Conservation (phyloP, 2,888 invertebrate genomes). For the Amiota minor region DNA sequence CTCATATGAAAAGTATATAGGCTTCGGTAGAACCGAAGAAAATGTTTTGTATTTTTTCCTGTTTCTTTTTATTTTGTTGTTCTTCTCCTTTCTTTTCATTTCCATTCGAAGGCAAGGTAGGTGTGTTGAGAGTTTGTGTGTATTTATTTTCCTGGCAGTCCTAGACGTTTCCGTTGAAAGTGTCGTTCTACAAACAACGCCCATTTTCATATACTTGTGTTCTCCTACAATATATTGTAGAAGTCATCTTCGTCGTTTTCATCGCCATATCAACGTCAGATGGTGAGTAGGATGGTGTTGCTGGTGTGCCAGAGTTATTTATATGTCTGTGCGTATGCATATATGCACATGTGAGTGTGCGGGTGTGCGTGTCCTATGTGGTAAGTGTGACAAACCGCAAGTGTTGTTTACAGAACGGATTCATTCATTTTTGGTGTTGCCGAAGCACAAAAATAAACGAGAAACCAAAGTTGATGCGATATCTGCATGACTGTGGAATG, state of each 20-base stretch:
- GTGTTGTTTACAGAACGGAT: constrained; percentile 39
- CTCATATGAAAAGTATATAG: no score
- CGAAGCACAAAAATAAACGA: constrained; percentile 22
- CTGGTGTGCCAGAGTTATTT: no score
- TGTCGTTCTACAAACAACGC: background rate
- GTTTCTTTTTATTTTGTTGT: background rate
- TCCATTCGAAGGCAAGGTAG: background rate
- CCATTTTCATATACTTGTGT: background rate
- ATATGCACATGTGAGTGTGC: background rate
- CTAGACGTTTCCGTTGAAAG: constrained; percentile 12
- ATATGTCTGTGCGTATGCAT: no score
- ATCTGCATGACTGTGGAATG: background rate
- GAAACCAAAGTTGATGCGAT: constrained; percentile 22
- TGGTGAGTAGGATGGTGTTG: background rate
- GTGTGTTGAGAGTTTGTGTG: constrained; percentile 6
- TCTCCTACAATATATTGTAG: background rate
- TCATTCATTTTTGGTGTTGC: constrained; percentile 33
- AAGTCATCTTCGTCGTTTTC: background rate
- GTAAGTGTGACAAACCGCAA: constrained; percentile 35
- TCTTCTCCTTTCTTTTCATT: background rate
- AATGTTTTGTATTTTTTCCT: background rate
- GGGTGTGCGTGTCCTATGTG: background rate
- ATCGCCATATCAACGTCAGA: background rate
- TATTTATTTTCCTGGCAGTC: background rate
- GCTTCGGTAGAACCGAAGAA: no score